Conservation (phyloP, 2,113 vertebrate genomes). For the human region GRCh38 chr1:164483501-164484000, state of each 20-base stretch:
- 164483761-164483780: too few species aligned
- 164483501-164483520: not conserved
- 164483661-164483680: not conserved
- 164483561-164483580: not conserved
- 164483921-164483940: not conserved
- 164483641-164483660: not conserved
- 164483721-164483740: not conserved
- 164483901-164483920: not conserved
- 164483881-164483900: not conserved
- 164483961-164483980: not conserved
- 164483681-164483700: not conserved
- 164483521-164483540: not conserved
- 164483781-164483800: not conserved
- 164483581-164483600: not conserved
- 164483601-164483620: not conserved
- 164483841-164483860: not conserved
- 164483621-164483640: not conserved
- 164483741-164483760: not conserved
- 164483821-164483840: not conserved
- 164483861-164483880: not conserved
- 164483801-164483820: not conserved
- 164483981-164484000: not conserved
- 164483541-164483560: not conserved
- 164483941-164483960: not conserved
- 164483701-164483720: not conserved